Conservation (phyloP, 2,113 vertebrate species). For the Ardeotis arabs region DNA sequence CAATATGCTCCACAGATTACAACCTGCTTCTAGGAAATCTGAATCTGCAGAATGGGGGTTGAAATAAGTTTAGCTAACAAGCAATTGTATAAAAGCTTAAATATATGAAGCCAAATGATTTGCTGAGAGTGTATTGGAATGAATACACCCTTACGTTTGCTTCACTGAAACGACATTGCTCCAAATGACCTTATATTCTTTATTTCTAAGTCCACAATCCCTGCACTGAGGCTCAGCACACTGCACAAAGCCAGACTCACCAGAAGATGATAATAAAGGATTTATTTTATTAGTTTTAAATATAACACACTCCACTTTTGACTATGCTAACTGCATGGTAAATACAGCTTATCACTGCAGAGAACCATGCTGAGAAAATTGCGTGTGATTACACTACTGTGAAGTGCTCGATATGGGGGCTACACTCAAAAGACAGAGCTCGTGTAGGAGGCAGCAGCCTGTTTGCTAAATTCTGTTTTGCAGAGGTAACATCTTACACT, state of each 20-base stretch:
- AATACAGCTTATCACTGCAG: not conserved
- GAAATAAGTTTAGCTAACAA: not conserved
- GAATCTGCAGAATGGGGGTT: not conserved
- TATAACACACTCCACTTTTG: not conserved
- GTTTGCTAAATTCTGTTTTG: not conserved
- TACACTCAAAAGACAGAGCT: not conserved
- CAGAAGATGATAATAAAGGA: not conserved
- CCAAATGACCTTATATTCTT: not conserved
- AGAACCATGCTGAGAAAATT: slow-evolving; percentile 25
- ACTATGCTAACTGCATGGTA: not conserved
- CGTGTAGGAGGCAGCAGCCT: not conserved
- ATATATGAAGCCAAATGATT: not conserved
- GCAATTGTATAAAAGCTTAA: not conserved
- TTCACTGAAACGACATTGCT: not conserved
- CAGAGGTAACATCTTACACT: not conserved
- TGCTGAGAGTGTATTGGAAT: not conserved
- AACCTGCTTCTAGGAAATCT: not conserved
- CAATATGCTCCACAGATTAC: not conserved
- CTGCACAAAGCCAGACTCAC: not conserved
- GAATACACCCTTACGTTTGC: not conserved
- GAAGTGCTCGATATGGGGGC: not conserved
- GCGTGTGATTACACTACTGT: not conserved
- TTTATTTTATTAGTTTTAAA: not conserved
- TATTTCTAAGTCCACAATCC: not conserved
- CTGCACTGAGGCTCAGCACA: not conserved